Evolutionary conservation across 2,797 vertebrate genomes (phyloP), one percentile per base, ranked within the genome.

Genomic region (Argyrosomus regius): DNA sequence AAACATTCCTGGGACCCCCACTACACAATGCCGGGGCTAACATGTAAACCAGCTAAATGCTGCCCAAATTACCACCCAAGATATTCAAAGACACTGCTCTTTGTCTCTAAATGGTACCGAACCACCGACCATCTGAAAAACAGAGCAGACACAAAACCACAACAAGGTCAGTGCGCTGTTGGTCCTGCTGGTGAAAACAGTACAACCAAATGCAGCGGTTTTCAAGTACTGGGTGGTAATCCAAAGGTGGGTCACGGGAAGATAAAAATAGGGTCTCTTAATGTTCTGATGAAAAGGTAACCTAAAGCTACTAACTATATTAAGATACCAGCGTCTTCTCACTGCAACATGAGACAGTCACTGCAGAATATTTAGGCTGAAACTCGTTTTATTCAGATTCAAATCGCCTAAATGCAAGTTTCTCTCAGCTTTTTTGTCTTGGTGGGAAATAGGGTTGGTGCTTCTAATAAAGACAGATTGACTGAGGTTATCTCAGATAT

Each of bases 161-260:
- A 78, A 63, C 81, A 79, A 74, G 80, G 74, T 80, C 81, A 49
- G 49, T 11, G 49, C 3, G 0, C 72, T 61, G 58, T 14, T 57
- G 52, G 64, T 67, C 68, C 67, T 54, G 48, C 74, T 76, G 58
- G 59, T 39, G 56, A 67, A 74, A 20, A 39, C 62, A 18, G 50
- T 39, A 18, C 5, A 83, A 72, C 46, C 43, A 75, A 77, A 86
- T 62, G 45, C 62, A 71, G 65, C 46, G 68, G 28, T 77, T 91
- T 86, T 65, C 12, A 72, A 82, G 48, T 80, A 69, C 59, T 76
- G 68, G 84, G 81, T 84, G 82, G 78, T 65, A 46, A 78, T 58
- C 49, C 74, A 84, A 82, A 87, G 83, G 62, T 86, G 68, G 88
- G 75, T 88, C 74, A 85, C 70, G 69, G 20, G 22, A 13, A 58